These are phyloP conservation scores for Callitettix versicolor DNA, from an alignment of 1,140 invertebrate species.

Conservation along the genomic window DNA sequence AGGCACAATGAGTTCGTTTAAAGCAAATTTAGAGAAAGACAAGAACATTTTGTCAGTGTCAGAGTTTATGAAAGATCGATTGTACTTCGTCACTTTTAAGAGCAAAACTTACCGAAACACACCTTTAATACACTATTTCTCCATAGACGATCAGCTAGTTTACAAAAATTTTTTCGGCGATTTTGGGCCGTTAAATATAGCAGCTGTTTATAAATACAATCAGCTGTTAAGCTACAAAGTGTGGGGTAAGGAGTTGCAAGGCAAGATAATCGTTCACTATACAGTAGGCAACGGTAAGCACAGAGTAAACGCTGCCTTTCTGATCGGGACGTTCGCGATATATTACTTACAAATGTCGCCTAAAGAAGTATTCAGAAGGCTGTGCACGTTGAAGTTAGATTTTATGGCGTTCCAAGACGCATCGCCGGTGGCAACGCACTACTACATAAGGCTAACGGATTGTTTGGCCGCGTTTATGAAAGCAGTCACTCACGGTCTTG, in stretches of 20 bases:
- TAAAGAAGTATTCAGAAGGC: constrained; percentile 58
- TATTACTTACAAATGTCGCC: constrained; percentile 80
- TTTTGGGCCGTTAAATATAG: constrained; percentile 93
- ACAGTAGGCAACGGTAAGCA: constrained; percentile 70
- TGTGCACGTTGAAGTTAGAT: constrained; percentile 39
- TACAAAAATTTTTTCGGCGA: constrained; percentile 96
- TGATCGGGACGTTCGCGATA: constrained; percentile 59
- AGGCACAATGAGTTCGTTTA: not conserved
- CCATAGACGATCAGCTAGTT: constrained; percentile 79
- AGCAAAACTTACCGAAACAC: constrained; percentile 64
- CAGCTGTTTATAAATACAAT: constrained; percentile 88
- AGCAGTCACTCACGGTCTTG: constrained; percentile 75
- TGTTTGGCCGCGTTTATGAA: constrained; percentile 81
- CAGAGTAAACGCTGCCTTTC: constrained; percentile 61
- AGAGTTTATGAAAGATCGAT: constrained; percentile 52
- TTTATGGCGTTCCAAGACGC: constrained; percentile 53
- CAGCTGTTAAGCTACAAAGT: constrained; percentile 68
- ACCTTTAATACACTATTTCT: constrained; percentile 82
- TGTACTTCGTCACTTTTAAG: constrained; percentile 84
- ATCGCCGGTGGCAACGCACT: constrained; percentile 49
- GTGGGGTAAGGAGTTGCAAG: constrained; percentile 44
- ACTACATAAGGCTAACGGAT: constrained; percentile 74
- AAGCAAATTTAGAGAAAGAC: not conserved
- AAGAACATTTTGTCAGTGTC: not conserved
- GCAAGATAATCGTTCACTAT: constrained; percentile 84